These are phyloP conservation scores for Pyrochroa serraticornis DNA, from an alignment of 2,888 invertebrate species.

Conservation along the genomic window DNA sequence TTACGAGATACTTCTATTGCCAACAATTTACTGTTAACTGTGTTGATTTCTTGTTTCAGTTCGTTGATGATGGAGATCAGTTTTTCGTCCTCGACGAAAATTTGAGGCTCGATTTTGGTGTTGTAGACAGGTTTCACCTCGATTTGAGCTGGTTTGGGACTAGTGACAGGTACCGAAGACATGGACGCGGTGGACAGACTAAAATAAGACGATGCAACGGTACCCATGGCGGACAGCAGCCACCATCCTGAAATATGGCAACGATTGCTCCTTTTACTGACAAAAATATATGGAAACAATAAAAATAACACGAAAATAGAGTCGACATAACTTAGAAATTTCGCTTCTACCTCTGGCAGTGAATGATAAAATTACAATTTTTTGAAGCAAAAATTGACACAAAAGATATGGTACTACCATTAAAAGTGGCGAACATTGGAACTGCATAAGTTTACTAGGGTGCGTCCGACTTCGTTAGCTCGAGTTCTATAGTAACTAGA, in stretches of 20 bases:
- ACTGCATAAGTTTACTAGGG: no score
- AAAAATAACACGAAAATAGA: not conserved
- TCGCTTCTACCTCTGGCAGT: no score
- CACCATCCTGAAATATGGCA: conserved; percentile 54
- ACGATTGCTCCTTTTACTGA: conserved; percentile 17
- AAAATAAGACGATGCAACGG: conserved; percentile 36
- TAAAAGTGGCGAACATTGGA: no score
- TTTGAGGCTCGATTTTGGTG: conserved; percentile 36
- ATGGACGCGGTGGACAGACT: conserved; percentile 7
- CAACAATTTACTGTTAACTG: conserved; percentile 60
- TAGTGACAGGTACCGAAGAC: not conserved
- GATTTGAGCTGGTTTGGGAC: conserved; percentile 43
- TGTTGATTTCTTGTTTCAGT: conserved; percentile 58
- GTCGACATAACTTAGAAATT: no score
- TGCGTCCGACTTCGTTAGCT: no score
- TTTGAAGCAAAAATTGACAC: no score
- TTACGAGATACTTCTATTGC: conserved; percentile 55
- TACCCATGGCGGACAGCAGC: conserved; percentile 46
- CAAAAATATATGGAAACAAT: conserved; percentile 2
- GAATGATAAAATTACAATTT: no score
- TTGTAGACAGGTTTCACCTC: conserved; percentile 52
- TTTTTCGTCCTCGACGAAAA: conserved; percentile 1
- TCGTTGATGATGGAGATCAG: conserved; percentile 37
- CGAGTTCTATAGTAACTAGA: no score
- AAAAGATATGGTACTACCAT: no score